Conservation (phyloP, 2,797 vertebrate genomes). For the Pseudochaenichthys georgianus region DNA sequence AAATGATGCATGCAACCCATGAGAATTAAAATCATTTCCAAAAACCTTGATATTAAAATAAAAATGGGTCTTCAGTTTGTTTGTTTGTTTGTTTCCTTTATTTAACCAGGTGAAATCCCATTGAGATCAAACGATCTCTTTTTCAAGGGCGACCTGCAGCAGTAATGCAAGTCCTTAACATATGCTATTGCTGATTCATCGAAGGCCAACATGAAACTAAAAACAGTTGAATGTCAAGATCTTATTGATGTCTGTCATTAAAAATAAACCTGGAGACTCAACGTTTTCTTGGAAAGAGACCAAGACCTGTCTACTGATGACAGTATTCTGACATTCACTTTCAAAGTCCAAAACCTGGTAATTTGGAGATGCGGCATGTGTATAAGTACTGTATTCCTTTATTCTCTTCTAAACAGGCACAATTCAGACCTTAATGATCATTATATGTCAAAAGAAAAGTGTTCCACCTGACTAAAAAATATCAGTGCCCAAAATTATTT, state of each 20-base stretch:
- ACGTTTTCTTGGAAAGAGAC: not conserved
- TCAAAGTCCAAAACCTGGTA: conserved; percentile 14
- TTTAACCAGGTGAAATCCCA: too few relatives aligned
- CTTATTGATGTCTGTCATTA: conserved; percentile 42
- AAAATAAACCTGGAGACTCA: conserved; percentile 22
- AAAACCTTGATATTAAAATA: conserved; percentile 57
- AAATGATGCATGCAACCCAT: conserved; percentile 30
- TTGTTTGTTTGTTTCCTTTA: too few relatives aligned
- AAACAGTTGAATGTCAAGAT: conserved; percentile 35
- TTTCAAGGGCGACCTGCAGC: not conserved
- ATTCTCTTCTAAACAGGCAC: not conserved
- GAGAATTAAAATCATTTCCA: conserved; percentile 31
- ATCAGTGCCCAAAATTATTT: not conserved
- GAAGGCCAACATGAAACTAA: conserved; percentile 40
- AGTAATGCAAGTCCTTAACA: conserved; percentile 71
- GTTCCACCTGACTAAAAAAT: not conserved
- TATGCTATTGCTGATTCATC: conserved; percentile 48
- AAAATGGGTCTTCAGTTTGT: conserved; percentile 26
- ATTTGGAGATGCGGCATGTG: not conserved
- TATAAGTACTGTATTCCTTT: not conserved
- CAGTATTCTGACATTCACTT: conserved; percentile 4
- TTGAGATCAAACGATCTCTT: too few relatives aligned
- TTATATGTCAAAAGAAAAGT: too few relatives aligned
- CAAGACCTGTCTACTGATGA: not conserved
- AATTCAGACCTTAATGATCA: too few relatives aligned